A percentile compares a stretch with the other conserved stretches of the same genome.
Evolutionary conservation across 2,888 invertebrate species (phyloP).

Genomic region (Ferrisia virgata): DNA sequence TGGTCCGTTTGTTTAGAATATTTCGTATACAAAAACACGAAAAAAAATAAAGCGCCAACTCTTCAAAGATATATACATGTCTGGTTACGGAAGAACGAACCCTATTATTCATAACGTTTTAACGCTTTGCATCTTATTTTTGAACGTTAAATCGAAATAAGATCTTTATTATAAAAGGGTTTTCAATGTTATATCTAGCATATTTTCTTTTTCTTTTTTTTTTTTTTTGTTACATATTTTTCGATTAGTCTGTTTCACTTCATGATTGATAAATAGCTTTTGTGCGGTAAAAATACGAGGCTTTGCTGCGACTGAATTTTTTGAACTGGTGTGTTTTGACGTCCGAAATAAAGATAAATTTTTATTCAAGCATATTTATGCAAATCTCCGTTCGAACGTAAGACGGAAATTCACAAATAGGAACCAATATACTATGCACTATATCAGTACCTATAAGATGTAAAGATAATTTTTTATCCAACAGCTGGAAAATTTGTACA

Average conservation of each 20-base stretch:
- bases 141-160: constrained; percentile 27
- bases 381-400: background rate
- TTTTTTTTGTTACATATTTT: constrained; percentile 21
- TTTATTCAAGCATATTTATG: background rate
- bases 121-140: constrained; percentile 11
- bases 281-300: constrained; percentile 3
- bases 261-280: constrained; percentile 33
- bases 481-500: background rate
- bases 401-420: background rate
- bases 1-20: constrained; percentile 22
- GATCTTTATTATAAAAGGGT: constrained; percentile 15
- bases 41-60: background rate
- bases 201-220: background rate
- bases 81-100: constrained; percentile 10
- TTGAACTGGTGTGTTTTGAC: constrained; percentile 1
- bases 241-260: constrained; percentile 27
- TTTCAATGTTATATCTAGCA: constrained; percentile 3
- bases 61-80: constrained; percentile 5
- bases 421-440: background rate
- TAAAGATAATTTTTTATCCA: background rate
- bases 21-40: background rate
- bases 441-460: background rate
- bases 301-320: background rate
- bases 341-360: constrained; percentile 23
- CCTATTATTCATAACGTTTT: constrained; percentile 26